A percentile compares a stretch with the other conserved stretches of the same genome.
These are phyloP conservation scores for Troides aeacus DNA, from an alignment of 2,888 invertebrate genomes.

Conservation along the genomic window DNA sequence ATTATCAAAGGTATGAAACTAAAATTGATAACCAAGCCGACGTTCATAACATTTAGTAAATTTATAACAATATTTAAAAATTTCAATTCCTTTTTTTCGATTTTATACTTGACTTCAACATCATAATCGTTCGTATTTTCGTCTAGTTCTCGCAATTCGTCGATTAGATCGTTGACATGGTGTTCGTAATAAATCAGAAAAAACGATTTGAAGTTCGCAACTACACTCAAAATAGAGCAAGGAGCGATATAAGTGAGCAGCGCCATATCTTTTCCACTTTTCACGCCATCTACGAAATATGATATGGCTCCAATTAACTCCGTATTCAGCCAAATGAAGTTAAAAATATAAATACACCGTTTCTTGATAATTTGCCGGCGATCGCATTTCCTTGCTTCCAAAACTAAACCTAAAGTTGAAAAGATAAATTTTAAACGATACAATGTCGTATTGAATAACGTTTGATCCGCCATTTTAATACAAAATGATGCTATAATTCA, in stretches of 20 bases:
- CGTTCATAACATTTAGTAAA: constrained; percentile 34
- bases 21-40: constrained; percentile 45
- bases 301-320: constrained; percentile 35
- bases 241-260: constrained; percentile 46
- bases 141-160: constrained; percentile 39
- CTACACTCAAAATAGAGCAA: constrained; percentile 38
- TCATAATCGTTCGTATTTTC: constrained; percentile 32
- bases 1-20: constrained; percentile 43
- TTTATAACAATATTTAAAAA: constrained; percentile 32
- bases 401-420: constrained; percentile 14
- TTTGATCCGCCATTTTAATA: constrained; percentile 14
- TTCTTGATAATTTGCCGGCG: constrained; percentile 32
- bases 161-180: constrained; percentile 36
- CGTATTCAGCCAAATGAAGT: constrained; percentile 40
- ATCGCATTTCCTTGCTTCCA: constrained; percentile 8
- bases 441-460: constrained; percentile 4
- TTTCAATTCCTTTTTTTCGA: constrained; percentile 37
- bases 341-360: constrained; percentile 40
- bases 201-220: constrained; percentile 40
- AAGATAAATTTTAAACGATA: constrained; percentile 20
- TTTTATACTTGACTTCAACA: constrained; percentile 28
- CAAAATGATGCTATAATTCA: background rate
- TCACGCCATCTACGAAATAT: constrained; percentile 37
- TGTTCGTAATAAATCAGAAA: constrained; percentile 36
- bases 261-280: constrained; percentile 39